Evolutionary conservation across 1,140 invertebrate species (phyloP).

Genomic region (Temnothorax longispinosus): DNA sequence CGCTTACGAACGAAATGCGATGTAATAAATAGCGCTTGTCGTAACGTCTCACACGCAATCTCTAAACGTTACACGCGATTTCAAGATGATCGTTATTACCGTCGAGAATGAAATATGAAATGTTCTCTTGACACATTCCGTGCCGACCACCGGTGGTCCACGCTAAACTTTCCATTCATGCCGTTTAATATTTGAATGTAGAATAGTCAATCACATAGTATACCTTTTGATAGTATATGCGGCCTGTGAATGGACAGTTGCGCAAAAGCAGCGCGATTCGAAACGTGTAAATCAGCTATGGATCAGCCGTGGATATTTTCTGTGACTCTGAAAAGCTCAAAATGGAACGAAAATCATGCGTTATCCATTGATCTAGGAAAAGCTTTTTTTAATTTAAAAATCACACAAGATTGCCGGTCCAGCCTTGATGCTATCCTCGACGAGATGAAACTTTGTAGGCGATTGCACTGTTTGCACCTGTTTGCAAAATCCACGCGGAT

Average conservation of each 20-base stretch:
- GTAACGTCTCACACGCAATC: not conserved
- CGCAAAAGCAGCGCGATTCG: not conserved
- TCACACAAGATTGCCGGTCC: not conserved
- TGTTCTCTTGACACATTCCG: not conserved
- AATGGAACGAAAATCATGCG: not conserved
- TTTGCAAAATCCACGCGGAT: slow-evolving; percentile 38
- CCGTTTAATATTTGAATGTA: not conserved
- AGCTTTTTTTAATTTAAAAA: not conserved
- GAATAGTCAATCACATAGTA: not conserved
- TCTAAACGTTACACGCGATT: not conserved
- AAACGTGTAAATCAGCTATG: not conserved
- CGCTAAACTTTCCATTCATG: not conserved
- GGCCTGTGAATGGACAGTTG: not conserved
- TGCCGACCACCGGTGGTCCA: not conserved
- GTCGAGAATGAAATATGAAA: not conserved
- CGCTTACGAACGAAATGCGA: not conserved
- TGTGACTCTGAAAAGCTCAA: not conserved
- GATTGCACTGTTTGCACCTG: not conserved
- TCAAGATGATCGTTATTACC: not conserved
- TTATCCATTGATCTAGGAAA: not conserved
- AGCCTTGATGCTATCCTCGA: slow-evolving; percentile 64
- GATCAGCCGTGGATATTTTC: not conserved
- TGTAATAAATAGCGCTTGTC: not conserved
- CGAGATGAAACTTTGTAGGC: not conserved
- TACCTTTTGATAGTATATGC: not conserved